phyloP scores from a whole-genome alignment of 2,113 vertebrate species.

The Callipepla californica region DNA sequence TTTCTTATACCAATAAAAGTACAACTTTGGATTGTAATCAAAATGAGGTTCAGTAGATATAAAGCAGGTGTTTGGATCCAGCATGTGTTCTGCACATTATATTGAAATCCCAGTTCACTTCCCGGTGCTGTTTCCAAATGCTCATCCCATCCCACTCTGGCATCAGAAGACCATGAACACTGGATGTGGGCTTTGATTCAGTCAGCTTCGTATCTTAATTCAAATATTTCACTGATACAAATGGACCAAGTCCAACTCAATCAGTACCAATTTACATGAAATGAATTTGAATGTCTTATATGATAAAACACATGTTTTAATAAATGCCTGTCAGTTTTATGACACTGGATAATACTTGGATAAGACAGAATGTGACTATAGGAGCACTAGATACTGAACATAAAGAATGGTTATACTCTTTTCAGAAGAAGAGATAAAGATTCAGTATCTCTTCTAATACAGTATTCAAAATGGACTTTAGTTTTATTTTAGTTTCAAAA shows the following conservation, averaged over 20 bases:
- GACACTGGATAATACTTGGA: conserved; percentile 9
- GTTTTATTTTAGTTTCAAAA: conserved; percentile 22
- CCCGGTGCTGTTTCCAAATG: neutral
- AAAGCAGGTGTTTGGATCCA: neutral
- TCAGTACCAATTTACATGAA: neutral
- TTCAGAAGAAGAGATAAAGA: neutral
- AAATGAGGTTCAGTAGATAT: neutral
- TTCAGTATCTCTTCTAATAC: neutral
- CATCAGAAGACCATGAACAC: neutral
- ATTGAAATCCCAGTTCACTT: neutral
- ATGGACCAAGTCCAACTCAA: neutral
- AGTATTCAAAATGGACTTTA: neutral
- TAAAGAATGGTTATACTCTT: neutral
- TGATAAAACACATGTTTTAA: conserved; percentile 4
- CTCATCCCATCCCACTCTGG: neutral
- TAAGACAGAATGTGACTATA: neutral
- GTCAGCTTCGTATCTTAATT: neutral
- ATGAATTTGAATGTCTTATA: neutral
- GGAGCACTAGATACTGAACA: neutral
- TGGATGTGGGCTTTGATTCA: neutral
- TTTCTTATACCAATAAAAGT: neutral
- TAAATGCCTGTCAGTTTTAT: neutral
- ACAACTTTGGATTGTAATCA: neutral
- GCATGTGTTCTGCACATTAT: neutral
- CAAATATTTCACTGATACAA: neutral